phyloP scores from a whole-genome alignment of 2,888 invertebrate genomes.

The Macrophya alboannulata region DNA sequence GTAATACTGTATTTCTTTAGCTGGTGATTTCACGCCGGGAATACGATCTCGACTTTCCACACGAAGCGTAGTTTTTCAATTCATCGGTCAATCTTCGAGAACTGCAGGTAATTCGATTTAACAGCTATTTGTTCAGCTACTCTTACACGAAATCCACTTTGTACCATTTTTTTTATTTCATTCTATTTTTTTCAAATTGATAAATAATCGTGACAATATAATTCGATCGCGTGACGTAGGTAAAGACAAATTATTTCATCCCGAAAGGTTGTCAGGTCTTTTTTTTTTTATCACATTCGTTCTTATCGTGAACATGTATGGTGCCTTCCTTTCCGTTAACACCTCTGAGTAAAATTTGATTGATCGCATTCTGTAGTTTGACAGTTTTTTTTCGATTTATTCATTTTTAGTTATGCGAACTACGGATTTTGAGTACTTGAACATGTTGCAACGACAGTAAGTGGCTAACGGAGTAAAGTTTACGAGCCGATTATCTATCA shows the following conservation, averaged over 20 bases:
- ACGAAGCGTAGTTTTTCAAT: constrained; percentile 15
- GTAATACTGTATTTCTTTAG: constrained; percentile 28
- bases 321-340: neutral
- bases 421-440: too few relatives aligned
- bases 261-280: neutral
- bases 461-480: neutral
- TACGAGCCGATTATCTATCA: neutral
- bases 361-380: neutral
- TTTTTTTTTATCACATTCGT: neutral
- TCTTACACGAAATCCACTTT: neutral
- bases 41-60: neutral
- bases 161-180: neutral
- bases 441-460: neutral
- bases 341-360: neutral
- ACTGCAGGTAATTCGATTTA: constrained; percentile 16
- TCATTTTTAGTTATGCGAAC: neutral
- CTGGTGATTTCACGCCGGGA: constrained; percentile 1
- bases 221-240: neutral
- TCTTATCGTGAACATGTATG: neutral
- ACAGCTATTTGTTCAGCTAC: constrained; percentile 5
- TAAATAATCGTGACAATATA: neutral
- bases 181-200: neutral
- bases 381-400: neutral
- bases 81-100: constrained; percentile 10
- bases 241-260: neutral